A percentile compares a stretch with the other conserved stretches of the same genome.
Evolutionary conservation across 1,140 invertebrate genomes (phyloP).

Genomic region (Lepidurus arcticus): DNA sequence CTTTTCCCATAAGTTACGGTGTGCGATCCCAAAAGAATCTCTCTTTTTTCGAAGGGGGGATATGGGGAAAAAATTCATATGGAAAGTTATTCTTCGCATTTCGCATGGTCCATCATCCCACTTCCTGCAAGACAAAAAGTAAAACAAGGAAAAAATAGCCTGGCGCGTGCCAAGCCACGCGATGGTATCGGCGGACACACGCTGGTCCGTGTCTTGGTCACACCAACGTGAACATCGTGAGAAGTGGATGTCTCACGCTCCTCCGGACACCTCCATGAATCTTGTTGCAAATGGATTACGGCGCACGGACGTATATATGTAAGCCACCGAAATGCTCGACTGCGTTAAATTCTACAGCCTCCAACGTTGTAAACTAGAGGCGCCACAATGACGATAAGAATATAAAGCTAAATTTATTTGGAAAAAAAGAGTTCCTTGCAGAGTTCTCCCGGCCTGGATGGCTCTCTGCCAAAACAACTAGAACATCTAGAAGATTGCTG

Average conservation of each 20-base stretch:
- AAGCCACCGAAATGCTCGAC: not conserved
- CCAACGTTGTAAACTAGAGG: not conserved
- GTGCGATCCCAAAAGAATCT: not conserved
- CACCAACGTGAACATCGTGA: constrained; percentile 21
- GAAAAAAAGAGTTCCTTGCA: not conserved
- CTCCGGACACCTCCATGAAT: constrained; percentile 15
- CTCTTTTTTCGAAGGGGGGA: not conserved
- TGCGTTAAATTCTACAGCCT: not conserved
- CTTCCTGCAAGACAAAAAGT: not conserved
- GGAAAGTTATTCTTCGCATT: not conserved
- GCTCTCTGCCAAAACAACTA: constrained; percentile 8
- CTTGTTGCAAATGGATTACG: not conserved
- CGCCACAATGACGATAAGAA: not conserved
- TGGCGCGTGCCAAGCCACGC: constrained; percentile 19
- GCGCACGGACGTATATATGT: not conserved
- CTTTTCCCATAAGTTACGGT: constrained; percentile 11
- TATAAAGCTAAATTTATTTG: not conserved
- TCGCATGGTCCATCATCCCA: not conserved
- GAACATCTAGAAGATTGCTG: not conserved
- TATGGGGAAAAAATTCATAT: not conserved
- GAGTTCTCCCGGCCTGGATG: not conserved
- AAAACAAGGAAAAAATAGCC: not conserved
- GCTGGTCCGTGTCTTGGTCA: constrained; percentile 17
- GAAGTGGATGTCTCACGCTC: constrained; percentile 20
- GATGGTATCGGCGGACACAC: constrained; percentile 17